Base-by-base conservation (phyloP, 2,797 vertebrate genomes). In the Psittacula derbiana region DNA sequence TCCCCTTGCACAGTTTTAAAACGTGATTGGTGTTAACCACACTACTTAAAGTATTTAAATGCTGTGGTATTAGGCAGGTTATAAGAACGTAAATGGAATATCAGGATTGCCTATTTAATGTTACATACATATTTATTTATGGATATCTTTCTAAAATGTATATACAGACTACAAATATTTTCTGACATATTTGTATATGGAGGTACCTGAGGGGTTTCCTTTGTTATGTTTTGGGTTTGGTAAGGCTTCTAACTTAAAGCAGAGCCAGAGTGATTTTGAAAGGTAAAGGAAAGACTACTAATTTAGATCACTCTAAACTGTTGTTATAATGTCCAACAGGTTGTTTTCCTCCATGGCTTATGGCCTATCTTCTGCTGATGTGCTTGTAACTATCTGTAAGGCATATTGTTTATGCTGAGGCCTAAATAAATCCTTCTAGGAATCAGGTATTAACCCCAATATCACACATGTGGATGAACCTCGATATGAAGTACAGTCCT, bases 391-490 rank as follows among this genome's bases (percentile, higher is more conserved):
- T 58, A 5, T 7, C 44, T 21, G 46, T 16, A 20, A 70, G 36
- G 75, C 16, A 20, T 20, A 2, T 2, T 16, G 31, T 18, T 21
- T 11, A 4, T 61, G 70, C 57, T 30, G 21, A 31, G 47, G 33
- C 33, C 57, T 58, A 25, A 58, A 58, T 58, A 58, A 36, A 25
- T 36, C 40, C 55, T 28, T 33, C 47, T 20, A 65, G 86, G 40
- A 62, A 5, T 1, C 4, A 4, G 24, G 10, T 10, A 20, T 44
- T 24, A 52, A 43, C 58, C 69, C 43, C 11, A 6, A 4, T 14
- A n/a, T 19, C 0, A 0, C 53, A 43, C 0, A 1, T 11, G 14
- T 1, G 1, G 17, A 5, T 4, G 18, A 58, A 12, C 31, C 2
- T 4, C 3, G 50, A 21, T 23, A 16, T 1, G 30, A 24, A 38